Evolutionary conservation across 2,888 invertebrate species (phyloP), one percentile per base, ranked within the genome.

Genomic region (Pyralis farinalis): DNA sequence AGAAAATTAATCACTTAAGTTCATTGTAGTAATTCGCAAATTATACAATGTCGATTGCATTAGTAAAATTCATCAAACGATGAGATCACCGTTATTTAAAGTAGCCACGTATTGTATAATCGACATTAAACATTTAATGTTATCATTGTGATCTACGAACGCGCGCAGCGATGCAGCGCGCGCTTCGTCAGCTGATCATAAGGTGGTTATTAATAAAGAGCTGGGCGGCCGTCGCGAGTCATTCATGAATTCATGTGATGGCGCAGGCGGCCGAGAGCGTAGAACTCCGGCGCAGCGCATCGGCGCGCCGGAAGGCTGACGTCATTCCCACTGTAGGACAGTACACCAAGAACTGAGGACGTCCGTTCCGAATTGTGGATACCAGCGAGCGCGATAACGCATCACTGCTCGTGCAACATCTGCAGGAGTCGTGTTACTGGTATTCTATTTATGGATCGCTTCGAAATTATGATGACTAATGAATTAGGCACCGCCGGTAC

Each of bases 241-340:
- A 82, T 79, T 80, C 65, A 67, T 60, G 49, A 41, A 40, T 44
- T 35, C 60, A 63, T 66, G 58, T 52, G 51, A 55, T 64, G 61
- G 67, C 70, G 68, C 71, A 63, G 63, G 60, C 71, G 63, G 54
- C 61, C 54, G 59, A 70, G 71, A 70, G 66, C 61, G 68, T 58
- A 57, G 58, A 55, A 58, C 58, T 58, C 45, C 43, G 48, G 48
- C 39, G 37, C 53, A 51, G 51, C 42, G 56, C 60, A 58, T 48
- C 58, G 61, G 63, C 64, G 65, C 61, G 64, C 71, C 74, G 76
- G 74, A 71, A 67, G 59, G 57, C 48, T 84, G 79, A 85, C 82
- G 81, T 85, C 86, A 86, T 66, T 42, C 58, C 53, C 63, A 64
- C 63, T 70, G 66, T 62, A 70, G 58, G 67, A 71, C 63, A 58